Evolutionary conservation across 1,140 invertebrate genomes (phyloP).

Genomic region (Nylanderia fulva): DNA sequence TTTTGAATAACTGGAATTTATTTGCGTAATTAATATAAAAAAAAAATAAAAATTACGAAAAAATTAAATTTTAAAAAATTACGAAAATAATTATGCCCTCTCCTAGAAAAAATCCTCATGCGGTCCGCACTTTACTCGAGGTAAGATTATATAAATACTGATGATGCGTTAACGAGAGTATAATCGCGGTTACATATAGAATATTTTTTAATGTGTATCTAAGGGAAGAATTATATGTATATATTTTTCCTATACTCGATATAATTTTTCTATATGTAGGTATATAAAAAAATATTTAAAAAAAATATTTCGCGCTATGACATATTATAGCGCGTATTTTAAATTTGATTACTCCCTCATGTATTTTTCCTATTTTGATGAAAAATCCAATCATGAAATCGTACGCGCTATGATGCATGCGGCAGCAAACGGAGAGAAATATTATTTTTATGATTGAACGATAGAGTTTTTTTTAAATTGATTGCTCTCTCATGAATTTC

Average conservation of each 20-base stretch:
- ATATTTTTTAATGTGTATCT: neutral
- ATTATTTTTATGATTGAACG: neutral
- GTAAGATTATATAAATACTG: neutral
- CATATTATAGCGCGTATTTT: neutral
- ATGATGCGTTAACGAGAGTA: neutral
- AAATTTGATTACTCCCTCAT: neutral
- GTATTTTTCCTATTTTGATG: neutral
- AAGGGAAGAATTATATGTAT: neutral
- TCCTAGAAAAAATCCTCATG: too few species aligned
- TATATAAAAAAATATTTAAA: too few species aligned
- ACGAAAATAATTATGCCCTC: too few species aligned
- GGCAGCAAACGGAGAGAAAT: neutral
- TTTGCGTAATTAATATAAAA: too few species aligned
- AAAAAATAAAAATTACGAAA: too few species aligned
- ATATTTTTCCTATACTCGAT: neutral
- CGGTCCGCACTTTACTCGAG: neutral
- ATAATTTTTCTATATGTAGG: too few species aligned
- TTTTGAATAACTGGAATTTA: too few species aligned
- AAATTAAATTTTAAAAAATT: too few species aligned
- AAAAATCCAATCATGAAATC: constrained; percentile 2
- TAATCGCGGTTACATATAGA: neutral
- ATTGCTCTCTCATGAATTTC: neutral
- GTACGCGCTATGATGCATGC: neutral
- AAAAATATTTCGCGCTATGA: neutral
- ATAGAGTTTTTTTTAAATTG: neutral